Base-by-base conservation (phyloP, 1,140 invertebrate genomes). In the Venustaconcha ellipsiformis region DNA sequence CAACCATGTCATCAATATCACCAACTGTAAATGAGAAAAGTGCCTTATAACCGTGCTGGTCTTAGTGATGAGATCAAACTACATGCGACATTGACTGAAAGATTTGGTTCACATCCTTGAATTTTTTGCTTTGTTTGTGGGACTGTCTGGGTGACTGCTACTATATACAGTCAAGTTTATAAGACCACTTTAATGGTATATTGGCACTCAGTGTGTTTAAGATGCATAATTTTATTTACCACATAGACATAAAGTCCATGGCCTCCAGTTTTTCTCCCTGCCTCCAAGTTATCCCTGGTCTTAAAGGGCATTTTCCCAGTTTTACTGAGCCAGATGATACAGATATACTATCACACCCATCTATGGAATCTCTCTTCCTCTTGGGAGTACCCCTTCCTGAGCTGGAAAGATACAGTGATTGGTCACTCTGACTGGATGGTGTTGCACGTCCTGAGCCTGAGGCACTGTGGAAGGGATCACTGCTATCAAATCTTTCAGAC, bases 211-310 rank as follows among this genome's bases (percentile, higher is more conserved):
- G 13, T 67, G 15, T 60, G 18, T 37, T 72, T 66, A 8, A 2
- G 30, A 26, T 66, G 57, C 14, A 68, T 48, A n/a, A 70, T n/a
- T 26, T 20, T 65, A 26, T 60, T 74, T 69, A 88, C 89, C 89
- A 90, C 68, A 85, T 86, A 55, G 82, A 67, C 37, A 86, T 80
- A 71, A 83, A 89, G 72, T 90, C 89, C 86, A 87, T 88, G 2
- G 88, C 88, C 65, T 90, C 89, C 1, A 90, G 70, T 57, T 78
- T 77, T 62, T 86, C 86, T 15, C 87, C 86, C 55, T 84, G 84
- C 56, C 76, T 81, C 88, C 88, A 90, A 11, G 66, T 75, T 20
- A 90, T 88, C 12, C 87, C 86, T 5, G 79, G 67, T 26, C 88
- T 77, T n/a, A 78, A n/a, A 15, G 88, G 87, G 72, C 84, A 79